Evolutionary conservation across 2,888 invertebrate species (phyloP), one percentile per base, ranked within the genome.

Genomic region (Chloromyia formosa): DNA sequence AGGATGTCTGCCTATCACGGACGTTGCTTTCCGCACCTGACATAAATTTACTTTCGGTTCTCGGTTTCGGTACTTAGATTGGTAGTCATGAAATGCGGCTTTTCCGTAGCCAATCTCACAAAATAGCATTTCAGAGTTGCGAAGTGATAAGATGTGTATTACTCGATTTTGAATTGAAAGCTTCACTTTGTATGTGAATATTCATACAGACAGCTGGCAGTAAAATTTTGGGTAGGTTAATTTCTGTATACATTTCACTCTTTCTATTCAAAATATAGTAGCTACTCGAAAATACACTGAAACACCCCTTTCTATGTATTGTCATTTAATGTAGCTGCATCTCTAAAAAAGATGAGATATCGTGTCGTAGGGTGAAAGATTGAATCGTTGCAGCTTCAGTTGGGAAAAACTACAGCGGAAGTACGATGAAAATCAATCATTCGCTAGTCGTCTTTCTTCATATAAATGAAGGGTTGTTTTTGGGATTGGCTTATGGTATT

Each of bases 1-100:
- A 68, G 66, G 75, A 64, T 69, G 73, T 75, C 75, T 75, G 75
- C 75, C 75, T 76, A 75, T 76, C 76, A 76, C 73, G 75, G 73
- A 75, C 75, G 75, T 76, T 62, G 76, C 62, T 73, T 76, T 75
- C 76, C 76, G 75, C 68, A 76, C 75, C 76, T 76, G 76, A 75
- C 76, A 76, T 76, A 76, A 76, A 75, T 76, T 76, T 73, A 61
- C 58, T 58, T 35, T 42, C 64, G 61, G 45, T 45, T 35, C 42
- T 20, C 18, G 23, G 14, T 53, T n/a, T 66, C 22, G 27, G 16
- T 40, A 23, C n/a, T 62, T 68, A 22, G 22, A 68, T 27, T 16
- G 14, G 66, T 12, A 45, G 23, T n/a, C 7, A 35, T 35, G 27
- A 35, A 61, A 54, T 42, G 20, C n/a, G n/a, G n/a, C n/a, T n/a